phyloP scores from a whole-genome alignment of 2,797 vertebrate genomes.

The Sardinella longiceps region DNA sequence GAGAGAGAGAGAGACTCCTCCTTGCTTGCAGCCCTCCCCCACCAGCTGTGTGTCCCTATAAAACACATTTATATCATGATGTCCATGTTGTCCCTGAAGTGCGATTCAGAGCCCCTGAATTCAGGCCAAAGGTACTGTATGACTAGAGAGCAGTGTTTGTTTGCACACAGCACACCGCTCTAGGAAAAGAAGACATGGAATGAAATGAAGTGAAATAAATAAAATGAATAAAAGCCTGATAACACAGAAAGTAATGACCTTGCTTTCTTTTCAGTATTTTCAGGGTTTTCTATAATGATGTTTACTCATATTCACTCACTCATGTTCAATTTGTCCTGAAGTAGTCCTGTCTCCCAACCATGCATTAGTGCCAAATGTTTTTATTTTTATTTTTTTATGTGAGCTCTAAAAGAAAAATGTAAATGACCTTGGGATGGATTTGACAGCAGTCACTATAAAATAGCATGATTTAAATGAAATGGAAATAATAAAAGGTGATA shows the following conservation, averaged over 20 bases:
- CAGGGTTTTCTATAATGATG: background rate
- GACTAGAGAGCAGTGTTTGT: slow-evolving; percentile 25
- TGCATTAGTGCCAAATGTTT: background rate
- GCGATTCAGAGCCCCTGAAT: slow-evolving; percentile 56
- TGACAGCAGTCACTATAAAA: background rate
- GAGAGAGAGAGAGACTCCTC: slow-evolving; percentile 32
- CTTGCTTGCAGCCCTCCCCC: slow-evolving; percentile 55
- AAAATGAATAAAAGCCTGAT: background rate
- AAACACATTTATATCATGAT: slow-evolving; percentile 80
- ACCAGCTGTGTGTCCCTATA: slow-evolving; percentile 76
- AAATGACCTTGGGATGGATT: slow-evolving; percentile 1
- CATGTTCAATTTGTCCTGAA: background rate
- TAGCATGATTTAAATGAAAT: background rate
- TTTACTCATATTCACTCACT: background rate
- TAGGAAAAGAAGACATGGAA: background rate
- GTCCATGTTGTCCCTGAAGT: slow-evolving; percentile 69
- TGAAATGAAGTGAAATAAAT: background rate
- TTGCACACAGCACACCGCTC: background rate
- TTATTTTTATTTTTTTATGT: too few species aligned
- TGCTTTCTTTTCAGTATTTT: background rate
- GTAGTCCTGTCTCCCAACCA: background rate
- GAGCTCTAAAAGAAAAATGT: background rate
- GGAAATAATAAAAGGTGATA: background rate
- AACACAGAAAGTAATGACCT: background rate
- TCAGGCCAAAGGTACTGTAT: slow-evolving; percentile 57